These are phyloP conservation scores for Erannis defoliaria DNA, from an alignment of 2,888 invertebrate species.

Conservation along the genomic window DNA sequence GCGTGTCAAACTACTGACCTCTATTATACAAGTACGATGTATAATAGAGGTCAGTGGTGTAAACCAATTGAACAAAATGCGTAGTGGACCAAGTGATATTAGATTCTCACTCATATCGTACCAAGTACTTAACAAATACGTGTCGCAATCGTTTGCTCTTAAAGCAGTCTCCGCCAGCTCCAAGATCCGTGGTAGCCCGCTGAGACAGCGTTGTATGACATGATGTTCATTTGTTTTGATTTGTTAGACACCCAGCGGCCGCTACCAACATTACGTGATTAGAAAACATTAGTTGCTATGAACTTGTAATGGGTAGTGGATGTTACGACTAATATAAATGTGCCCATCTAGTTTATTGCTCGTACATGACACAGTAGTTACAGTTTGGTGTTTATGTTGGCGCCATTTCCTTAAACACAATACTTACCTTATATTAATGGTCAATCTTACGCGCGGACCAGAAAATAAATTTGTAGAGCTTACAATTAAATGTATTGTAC, in stretches of 20 bases:
- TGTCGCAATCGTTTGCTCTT: constrained; percentile 5
- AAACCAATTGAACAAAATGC: too few species aligned
- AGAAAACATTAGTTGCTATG: constrained; percentile 58
- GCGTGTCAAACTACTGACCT: too few species aligned
- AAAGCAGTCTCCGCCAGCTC: constrained; percentile 15
- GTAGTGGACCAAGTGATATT: too few species aligned
- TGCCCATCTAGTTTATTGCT: constrained; percentile 45
- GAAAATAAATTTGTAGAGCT: too few species aligned
- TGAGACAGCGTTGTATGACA: constrained; percentile 70
- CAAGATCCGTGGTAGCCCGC: constrained; percentile 56
- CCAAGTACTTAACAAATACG: too few species aligned
- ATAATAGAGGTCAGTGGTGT: too few species aligned
- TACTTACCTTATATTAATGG: constrained; percentile 12
- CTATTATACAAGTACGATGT: too few species aligned
- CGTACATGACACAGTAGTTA: constrained; percentile 34
- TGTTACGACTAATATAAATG: constrained; percentile 45
- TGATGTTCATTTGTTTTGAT: constrained; percentile 76
- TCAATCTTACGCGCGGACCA: neutral
- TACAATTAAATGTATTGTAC: too few species aligned
- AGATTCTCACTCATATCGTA: too few species aligned
- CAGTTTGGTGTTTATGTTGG: constrained; percentile 26
- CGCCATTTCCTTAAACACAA: constrained; percentile 12
- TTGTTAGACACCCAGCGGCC: constrained; percentile 67
- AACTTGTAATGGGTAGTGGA: constrained; percentile 43
- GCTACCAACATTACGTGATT: constrained; percentile 65